Evolutionary conservation across 37 sponge, comb jelly and placozoan species (phyloP), one percentile per base, ranked within the genome.

Genomic region (Ianthella basta): DNA sequence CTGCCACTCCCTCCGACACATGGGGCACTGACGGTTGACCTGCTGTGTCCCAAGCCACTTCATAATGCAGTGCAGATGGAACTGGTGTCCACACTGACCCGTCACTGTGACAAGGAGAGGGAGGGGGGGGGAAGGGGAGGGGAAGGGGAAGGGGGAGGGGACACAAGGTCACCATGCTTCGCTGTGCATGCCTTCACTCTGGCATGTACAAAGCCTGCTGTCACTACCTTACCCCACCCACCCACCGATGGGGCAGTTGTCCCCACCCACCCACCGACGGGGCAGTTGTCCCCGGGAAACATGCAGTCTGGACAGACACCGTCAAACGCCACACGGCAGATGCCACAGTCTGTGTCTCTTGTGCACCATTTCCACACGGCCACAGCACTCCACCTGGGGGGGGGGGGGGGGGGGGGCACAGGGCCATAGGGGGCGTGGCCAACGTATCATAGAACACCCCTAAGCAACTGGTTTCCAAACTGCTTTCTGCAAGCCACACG

Each of bases 311-410:
- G 97, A 73, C 98, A 98, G 80, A 94, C 91, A 15, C 94, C 91
- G 63, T 98, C 98, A 86, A 98, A 98, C 8, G 88, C 88, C 57
- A 85, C 77, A 15, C 99, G 70, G 85, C 99, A 99, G 27, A 99
- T 99, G 20, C 99, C 99, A 83, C 99, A 99, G 41, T 96, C 92
- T 5, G 92, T 88, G 56, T 96, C 99, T 55, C 91, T 91, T n/a
- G 96, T 83, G 6, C 91, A 83, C 99, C 99, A 99, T 65, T 93
- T 93, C 99, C 99, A 99, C 15, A 93, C 80, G 12, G 97, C 99
- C 33, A 99, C 99, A 12, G 88, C 98, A 0, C 79, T 83, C 99
- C 99, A 99, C 19, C 86, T 90, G 16, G 60, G 53, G 12, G 88
- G 55, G 34, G 50, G 50, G 50, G 50, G 50, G 50, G 50, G 50